phyloP scores from a whole-genome alignment of 2,113 vertebrate species.

The Hippocampus mohnikei region DNA sequence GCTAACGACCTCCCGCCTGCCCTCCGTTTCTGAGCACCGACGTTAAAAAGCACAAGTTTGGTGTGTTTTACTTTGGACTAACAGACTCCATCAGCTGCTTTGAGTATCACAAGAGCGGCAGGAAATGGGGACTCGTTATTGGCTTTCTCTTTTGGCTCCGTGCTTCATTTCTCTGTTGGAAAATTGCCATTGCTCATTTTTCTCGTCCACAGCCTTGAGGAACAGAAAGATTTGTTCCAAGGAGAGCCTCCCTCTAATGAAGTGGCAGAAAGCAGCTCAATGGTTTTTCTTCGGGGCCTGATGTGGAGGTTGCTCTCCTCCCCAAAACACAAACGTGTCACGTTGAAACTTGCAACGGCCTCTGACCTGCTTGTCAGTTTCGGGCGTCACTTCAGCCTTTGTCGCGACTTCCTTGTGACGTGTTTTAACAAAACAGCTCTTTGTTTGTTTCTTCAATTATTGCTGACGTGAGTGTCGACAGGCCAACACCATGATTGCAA shows the following conservation, averaged over 20 bases:
- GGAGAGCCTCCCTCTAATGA: background rate
- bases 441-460: too few relatives aligned
- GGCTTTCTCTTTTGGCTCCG: slow-evolving; percentile 6
- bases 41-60: background rate
- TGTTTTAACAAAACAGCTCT: too few relatives aligned
- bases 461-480: too few relatives aligned
- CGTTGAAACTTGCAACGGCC: too few relatives aligned
- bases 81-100: background rate
- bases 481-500: too few relatives aligned
- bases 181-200: slow-evolving; percentile 12
- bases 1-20: background rate
- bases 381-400: too few relatives aligned
- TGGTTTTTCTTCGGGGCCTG: background rate
- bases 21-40: background rate
- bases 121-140: slow-evolving; percentile 9
- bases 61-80: background rate
- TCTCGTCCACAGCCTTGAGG: slow-evolving; percentile 1
- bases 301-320: background rate
- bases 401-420: too few relatives aligned
- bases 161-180: slow-evolving; percentile 7
- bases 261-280: background rate
- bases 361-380: too few relatives aligned
- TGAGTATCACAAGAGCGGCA: background rate
- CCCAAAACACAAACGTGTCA: too few relatives aligned
- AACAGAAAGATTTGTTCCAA: background rate